Evolutionary conservation across 2,113 vertebrate genomes (phyloP).

Genomic region (Cercocebus atys): DNA sequence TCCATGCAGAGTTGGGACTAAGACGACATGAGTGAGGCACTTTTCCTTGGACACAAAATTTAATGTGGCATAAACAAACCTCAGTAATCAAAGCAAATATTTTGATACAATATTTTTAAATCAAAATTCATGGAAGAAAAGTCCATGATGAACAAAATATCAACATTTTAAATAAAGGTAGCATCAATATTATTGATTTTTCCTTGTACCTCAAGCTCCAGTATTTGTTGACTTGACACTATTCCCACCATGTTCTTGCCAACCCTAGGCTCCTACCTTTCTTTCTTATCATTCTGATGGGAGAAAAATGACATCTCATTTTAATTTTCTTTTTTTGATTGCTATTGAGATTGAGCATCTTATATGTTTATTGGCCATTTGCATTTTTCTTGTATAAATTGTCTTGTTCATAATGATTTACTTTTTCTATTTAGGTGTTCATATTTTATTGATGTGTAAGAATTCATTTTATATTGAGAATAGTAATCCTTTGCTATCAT

Average conservation of each 20-base stretch:
- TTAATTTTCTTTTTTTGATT: not conserved
- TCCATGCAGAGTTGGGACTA: not conserved
- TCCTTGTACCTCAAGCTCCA: not conserved
- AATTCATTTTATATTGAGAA: not conserved
- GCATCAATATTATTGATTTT: not conserved
- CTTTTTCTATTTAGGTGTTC: not conserved
- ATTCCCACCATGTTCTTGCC: not conserved
- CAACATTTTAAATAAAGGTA: not conserved
- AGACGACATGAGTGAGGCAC: not conserved
- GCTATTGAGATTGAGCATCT: not conserved
- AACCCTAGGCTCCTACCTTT: not conserved
- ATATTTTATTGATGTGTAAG: not conserved
- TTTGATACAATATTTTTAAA: not conserved
- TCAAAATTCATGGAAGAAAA: not conserved
- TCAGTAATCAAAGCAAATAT: not conserved
- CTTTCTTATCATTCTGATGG: not conserved
- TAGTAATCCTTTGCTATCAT: not conserved
- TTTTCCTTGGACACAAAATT: not conserved
- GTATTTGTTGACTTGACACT: not conserved
- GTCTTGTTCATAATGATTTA: not conserved
- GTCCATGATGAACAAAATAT: not conserved
- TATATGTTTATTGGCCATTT: not conserved
- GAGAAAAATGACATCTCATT: not conserved
- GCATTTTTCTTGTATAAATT: not conserved
- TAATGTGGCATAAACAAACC: not conserved